Evolutionary conservation across 1,140 invertebrate species (phyloP), one percentile per base, ranked within the genome.

Genomic region (Euglossa dilemma): DNA sequence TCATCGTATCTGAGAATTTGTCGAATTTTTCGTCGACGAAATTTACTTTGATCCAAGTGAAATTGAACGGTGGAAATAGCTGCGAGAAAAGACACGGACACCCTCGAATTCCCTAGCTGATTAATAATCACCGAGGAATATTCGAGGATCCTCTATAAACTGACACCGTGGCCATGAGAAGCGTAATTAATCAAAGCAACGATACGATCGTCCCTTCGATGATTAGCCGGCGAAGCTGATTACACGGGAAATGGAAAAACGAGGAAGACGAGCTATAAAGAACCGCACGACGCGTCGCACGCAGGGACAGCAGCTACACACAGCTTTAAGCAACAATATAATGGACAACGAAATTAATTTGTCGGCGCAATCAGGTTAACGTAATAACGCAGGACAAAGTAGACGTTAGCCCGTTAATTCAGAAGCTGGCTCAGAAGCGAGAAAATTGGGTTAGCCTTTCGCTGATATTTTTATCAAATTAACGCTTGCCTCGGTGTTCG

Each of bases 391-490:
- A 25, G 59, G 67, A 64, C 45, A 80, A 80, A 73, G 79, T 64
- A 80, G 70, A 74, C 79, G 79, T 80, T 72, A 72, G 66, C 67
- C 45, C 77, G 67, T 80, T 74, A 73, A 80, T 80, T 64, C 70
- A 43, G 70, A 73, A 66, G 59, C 79, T 28, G 79, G 70, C 59
- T 74, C 70, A 74, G 50, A 74, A 54, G 59, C 70, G 59, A 54
- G 50, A 8, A 74, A 80, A 80, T 80, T 63, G 36, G 36, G 70
- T 80, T 80, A 80, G 57, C 79, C 59, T 64, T 74, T 64, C 70
- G 59, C 70, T 80, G 79, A 80, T 74, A 80, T 80, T 80, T 80
- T 80, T 64, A 74, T 74, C 50, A 25, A 80, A 80, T 80, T 80
- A 80, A 74, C 59, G 28, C 28, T 71, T 64, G 59, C 50, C 79